Conservation (phyloP, 2,888 invertebrate species). For the Napeogenes inachia region DNA sequence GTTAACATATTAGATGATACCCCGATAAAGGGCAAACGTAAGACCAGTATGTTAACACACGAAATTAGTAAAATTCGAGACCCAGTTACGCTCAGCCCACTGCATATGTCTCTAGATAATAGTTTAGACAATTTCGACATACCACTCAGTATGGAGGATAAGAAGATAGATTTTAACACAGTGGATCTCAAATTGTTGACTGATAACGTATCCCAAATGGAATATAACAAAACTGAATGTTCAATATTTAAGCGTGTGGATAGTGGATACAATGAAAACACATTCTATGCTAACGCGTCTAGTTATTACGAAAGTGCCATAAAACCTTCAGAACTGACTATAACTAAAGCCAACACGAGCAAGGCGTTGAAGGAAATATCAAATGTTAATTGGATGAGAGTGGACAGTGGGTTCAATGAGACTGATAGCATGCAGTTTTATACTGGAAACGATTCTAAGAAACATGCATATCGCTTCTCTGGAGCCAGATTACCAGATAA, state of each 20-base stretch:
- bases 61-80: constrained; percentile 68
- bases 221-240: constrained; percentile 49
- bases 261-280: constrained; percentile 69
- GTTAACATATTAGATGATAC: constrained; percentile 52
- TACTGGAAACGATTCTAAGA: constrained; percentile 43
- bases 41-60: constrained; percentile 47
- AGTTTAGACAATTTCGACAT: constrained; percentile 61
- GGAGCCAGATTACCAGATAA: constrained; percentile 56
- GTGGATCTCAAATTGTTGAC: constrained; percentile 72
- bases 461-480: constrained; percentile 46
- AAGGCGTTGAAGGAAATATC: constrained; percentile 64
- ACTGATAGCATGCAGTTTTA: constrained; percentile 63
- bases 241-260: constrained; percentile 62
- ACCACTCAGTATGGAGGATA: constrained; percentile 58
- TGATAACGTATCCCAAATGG: constrained; percentile 58
- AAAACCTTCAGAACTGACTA: constrained; percentile 70
- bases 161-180: constrained; percentile 67
- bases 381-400: constrained; percentile 68
- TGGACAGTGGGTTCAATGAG: constrained; percentile 71
- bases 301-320: constrained; percentile 74
- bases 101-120: constrained; percentile 64
- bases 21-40: constrained; percentile 58
- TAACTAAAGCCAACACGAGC: constrained; percentile 51
- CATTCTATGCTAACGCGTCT: constrained; percentile 63
- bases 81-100: constrained; percentile 45